phyloP scores from a whole-genome alignment of 2,888 invertebrate genomes.

The Tenthredo notha region DNA sequence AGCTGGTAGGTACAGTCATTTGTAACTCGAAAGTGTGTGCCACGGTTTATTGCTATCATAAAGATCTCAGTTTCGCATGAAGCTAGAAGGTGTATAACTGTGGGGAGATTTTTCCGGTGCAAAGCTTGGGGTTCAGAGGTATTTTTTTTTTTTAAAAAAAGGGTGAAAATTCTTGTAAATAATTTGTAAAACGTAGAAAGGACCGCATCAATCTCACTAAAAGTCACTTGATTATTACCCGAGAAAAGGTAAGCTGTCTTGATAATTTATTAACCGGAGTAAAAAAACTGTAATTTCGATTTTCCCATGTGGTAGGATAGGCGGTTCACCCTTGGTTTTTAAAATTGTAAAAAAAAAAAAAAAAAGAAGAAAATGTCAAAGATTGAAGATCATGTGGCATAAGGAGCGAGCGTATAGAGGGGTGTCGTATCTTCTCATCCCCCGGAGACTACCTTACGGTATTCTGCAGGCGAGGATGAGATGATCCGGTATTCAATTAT shows the following conservation, averaged over 20 bases:
- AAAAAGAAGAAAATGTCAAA: too few relatives aligned
- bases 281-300: constrained; percentile 4
- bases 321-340: not conserved
- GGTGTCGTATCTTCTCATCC: not conserved
- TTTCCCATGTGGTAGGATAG: not conserved
- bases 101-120: not conserved
- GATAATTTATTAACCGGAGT: not conserved
- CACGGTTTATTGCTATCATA: constrained; percentile 71
- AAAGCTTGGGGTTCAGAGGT: not conserved
- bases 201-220: not conserved
- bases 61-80: constrained; percentile 64
- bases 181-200: not conserved
- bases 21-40: constrained; percentile 68
- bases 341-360: constrained; percentile 6
- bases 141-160: not conserved
- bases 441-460: not conserved
- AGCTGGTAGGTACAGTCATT: constrained; percentile 63
- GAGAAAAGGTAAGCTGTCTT: not conserved
- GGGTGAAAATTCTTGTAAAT: not conserved
- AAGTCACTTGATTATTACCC: not conserved
- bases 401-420: not conserved
- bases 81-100: not conserved
- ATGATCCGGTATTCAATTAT: constrained; percentile 16
- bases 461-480: not conserved
- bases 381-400: not conserved